These are phyloP conservation scores for Ganaspis sp. DNA, from an alignment of 1,140 invertebrate species.

Conservation along the genomic window DNA sequence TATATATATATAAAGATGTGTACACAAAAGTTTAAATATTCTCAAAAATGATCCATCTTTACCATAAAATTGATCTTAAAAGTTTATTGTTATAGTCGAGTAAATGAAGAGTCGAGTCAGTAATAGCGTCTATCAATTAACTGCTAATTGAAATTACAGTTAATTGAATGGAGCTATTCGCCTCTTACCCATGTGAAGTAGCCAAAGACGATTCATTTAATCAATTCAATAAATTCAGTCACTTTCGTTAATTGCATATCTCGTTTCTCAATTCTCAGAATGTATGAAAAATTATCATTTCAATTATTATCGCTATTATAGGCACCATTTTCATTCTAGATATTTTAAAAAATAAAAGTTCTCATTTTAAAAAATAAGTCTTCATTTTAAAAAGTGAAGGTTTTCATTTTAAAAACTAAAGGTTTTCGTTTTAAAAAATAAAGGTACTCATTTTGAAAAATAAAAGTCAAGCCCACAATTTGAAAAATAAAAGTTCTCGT, in stretches of 20 bases:
- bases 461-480: no score
- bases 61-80: not conserved
- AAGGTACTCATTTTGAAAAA: no score
- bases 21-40: no score
- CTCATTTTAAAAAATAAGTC: no score
- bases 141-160: constrained; percentile 29
- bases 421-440: no score
- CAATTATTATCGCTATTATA: no score
- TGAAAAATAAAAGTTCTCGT: no score
- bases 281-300: not conserved
- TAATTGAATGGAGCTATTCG: constrained; percentile 27
- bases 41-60: no score
- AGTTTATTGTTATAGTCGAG: constrained; percentile 19
- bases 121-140: constrained; percentile 27
- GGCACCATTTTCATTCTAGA: not conserved
- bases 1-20: no score
- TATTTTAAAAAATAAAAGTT: not conserved
- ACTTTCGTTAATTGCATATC: constrained; percentile 14
- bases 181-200: constrained; percentile 11
- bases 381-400: no score
- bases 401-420: no score
- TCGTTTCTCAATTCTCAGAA: not conserved
- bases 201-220: constrained; percentile 23
- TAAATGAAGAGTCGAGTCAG: constrained; percentile 24
- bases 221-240: constrained; percentile 13